Evolutionary conservation across 2,113 vertebrate species (phyloP).

Genomic region (Bungarus multicinctus): DNA sequence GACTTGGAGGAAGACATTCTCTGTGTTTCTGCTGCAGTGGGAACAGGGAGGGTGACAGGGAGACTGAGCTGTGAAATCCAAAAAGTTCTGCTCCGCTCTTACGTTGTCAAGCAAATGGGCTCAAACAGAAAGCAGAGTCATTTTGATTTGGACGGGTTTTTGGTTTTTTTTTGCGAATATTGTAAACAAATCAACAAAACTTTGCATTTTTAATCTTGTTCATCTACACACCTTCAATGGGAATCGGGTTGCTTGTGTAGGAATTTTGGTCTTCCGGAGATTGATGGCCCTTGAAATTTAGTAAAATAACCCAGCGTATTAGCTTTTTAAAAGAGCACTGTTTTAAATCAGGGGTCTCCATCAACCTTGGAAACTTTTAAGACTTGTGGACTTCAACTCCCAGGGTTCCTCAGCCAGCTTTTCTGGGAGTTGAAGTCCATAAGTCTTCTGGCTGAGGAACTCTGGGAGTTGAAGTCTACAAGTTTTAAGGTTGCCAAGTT

Average conservation of each 20-base stretch:
- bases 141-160: neutral
- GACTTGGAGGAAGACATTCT: neutral
- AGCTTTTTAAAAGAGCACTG: neutral
- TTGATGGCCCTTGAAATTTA: neutral
- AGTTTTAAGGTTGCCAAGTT: no score
- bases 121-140: neutral
- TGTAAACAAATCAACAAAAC: neutral
- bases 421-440: no score
- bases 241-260: neutral
- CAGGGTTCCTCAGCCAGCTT: no score
- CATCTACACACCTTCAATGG: neutral
- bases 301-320: neutral
- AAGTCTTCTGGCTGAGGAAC: no score
- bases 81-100: slow-evolving; percentile 7
- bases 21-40: neutral
- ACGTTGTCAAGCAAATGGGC: slow-evolving; percentile 37
- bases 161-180: neutral
- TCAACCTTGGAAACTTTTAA: no score
- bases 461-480: no score
- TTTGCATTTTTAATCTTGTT: neutral
- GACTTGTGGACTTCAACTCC: no score
- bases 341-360: neutral
- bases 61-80: neutral
- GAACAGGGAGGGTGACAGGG: neutral
- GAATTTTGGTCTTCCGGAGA: neutral